phyloP scores from a whole-genome alignment of 1,140 invertebrate species.

The Calycopis cecrops region DNA sequence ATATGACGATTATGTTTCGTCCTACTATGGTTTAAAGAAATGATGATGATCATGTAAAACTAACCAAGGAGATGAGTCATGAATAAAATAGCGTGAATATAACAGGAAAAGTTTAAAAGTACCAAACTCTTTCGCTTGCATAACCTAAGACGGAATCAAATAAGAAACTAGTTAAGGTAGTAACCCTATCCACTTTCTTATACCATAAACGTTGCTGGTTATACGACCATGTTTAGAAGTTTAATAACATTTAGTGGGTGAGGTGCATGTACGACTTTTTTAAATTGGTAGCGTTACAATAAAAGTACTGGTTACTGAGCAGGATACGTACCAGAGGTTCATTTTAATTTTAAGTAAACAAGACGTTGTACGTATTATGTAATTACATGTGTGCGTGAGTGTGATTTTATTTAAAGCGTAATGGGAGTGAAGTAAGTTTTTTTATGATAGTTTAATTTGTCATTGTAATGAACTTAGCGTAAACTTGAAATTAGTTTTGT shows the following conservation, averaged over 20 bases:
- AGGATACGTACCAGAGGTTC: constrained; percentile 32
- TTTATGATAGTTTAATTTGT: constrained; percentile 1
- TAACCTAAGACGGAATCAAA: constrained; percentile 26
- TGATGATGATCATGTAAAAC: too few species aligned
- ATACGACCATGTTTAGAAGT: constrained; percentile 26
- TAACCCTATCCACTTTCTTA: constrained; percentile 30
- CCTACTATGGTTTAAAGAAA: too few species aligned
- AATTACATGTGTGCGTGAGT: constrained; percentile 19
- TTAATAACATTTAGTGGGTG: background rate
- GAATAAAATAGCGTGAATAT: constrained; percentile 6
- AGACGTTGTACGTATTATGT: constrained; percentile 5
- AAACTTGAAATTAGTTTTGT: too few species aligned
- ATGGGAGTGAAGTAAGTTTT: constrained; percentile 33
- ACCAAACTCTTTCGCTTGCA: constrained; percentile 13
- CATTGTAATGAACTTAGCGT: too few species aligned
- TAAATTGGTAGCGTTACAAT: constrained; percentile 32
- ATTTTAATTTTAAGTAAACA: constrained; percentile 41
- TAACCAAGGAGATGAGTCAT: background rate
- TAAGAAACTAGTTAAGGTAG: constrained; percentile 32
- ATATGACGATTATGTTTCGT: too few species aligned
- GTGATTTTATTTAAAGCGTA: constrained; percentile 18
- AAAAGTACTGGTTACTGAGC: constrained; percentile 26
- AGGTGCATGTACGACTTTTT: constrained; percentile 10
- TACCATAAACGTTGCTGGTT: constrained; percentile 23
- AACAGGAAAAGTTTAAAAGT: constrained; percentile 16